Base-by-base conservation (phyloP, 2,797 vertebrate species). In the Synanceia verrucosa region DNA sequence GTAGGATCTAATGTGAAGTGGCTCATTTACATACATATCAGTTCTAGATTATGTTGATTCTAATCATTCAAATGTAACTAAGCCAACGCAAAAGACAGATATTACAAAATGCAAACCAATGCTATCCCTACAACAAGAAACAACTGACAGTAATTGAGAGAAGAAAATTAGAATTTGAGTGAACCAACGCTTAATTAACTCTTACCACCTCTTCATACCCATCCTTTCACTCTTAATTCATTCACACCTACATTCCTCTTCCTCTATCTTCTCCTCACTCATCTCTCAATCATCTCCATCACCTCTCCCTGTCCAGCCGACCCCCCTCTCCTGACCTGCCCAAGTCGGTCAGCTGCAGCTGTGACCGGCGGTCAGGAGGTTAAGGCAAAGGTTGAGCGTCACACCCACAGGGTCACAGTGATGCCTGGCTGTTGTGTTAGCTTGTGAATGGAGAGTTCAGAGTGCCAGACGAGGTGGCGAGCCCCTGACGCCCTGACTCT, bases 301-400 rank as follows among this genome's bases (percentile, higher is more conserved):
- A 68, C 33, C 57, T 8, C 43, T 31, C 78, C 70, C 73, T 51
- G 62, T 58, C 10, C 64, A 21, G 78, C 63, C 65, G 67, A 82
- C 89, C 86, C 76, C 23, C 21, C 9, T 70, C 73, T 75, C 82
- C 86, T 83, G 88, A 84, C 81, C 83, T 64, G 9, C 62, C 60
- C 72, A 13, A 63, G 76, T 68, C 74, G 51, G 76, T 89, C 89
- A 84, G 85, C 88, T 89, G 90, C 94, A 94, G 93, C 93, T 94
- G 93, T 84, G 92, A 82, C 84, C 78, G 55, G 78, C 78, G 91
- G 91, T 93, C 91, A 93, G 87, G 86, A 90, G 90, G 91, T 92
- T 91, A 92, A 91, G 91, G 92, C 92, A 94, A 92, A 94, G 94
- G 94, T 94, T 93, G 92, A 89, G 89, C 76, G 94, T 94, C 94